Evolutionary conservation across 2,113 vertebrate species (phyloP).

Genomic region (Parotia lawesii): DNA sequence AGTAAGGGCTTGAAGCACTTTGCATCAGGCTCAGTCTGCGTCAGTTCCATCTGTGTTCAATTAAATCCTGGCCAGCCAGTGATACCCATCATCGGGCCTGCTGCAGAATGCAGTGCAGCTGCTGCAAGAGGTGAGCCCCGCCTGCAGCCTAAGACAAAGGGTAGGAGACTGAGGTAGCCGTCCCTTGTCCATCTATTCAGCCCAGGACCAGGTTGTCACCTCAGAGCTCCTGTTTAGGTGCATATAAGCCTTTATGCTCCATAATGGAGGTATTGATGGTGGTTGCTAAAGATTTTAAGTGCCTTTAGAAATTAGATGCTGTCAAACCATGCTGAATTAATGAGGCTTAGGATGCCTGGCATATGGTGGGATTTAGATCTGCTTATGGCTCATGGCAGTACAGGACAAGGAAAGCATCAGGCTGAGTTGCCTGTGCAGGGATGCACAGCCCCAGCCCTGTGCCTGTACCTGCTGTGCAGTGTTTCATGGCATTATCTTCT

Average conservation of each 20-base stretch:
- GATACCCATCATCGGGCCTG: not conserved
- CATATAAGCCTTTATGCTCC: not conserved
- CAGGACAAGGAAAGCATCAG: not conserved
- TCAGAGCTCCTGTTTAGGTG: not conserved
- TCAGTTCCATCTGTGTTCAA: slow-evolving; percentile 17
- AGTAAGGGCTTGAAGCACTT: not conserved
- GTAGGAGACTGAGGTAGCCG: not conserved
- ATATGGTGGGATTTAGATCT: not conserved
- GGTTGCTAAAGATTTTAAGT: not conserved
- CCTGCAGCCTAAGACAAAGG: not conserved
- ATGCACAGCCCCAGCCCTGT: not conserved
- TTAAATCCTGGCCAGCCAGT: not conserved
- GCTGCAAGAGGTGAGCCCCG: not conserved
- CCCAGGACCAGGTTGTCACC: not conserved
- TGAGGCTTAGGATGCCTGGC: not conserved
- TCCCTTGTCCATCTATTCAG: not conserved
- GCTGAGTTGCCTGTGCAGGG: not conserved
- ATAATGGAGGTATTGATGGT: not conserved
- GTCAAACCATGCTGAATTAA: not conserved
- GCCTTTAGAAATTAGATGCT: not conserved
- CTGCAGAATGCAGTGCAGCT: not conserved
- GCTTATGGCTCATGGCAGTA: not conserved
- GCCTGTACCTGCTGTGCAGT: not conserved
- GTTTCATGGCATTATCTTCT: not conserved
- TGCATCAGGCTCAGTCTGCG: not conserved